phyloP scores from a whole-genome alignment of 1,140 invertebrate species.

The Sminthurinus signatus region DNA sequence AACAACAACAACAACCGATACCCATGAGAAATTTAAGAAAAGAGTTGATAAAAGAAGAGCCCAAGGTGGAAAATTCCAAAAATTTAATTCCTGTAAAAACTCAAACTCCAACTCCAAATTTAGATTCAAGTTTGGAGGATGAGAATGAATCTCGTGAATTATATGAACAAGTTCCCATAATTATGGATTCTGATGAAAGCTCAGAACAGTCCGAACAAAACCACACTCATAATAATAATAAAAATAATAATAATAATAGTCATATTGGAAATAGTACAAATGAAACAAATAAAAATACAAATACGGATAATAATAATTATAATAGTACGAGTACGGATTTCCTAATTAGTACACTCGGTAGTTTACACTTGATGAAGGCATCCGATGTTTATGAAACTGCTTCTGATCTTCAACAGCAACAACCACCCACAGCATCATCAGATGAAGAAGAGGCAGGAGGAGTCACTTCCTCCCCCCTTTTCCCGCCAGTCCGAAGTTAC shows the following conservation, averaged over 20 bases:
- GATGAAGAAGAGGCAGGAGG: neutral
- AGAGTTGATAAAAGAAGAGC: slow-evolving; percentile 1
- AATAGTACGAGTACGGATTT: slow-evolving; percentile 29
- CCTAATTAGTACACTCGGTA: slow-evolving; percentile 33
- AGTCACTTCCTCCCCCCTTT: slow-evolving; percentile 18
- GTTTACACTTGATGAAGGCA: slow-evolving; percentile 35
- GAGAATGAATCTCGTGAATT: neutral
- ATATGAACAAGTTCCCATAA: slow-evolving; percentile 3
- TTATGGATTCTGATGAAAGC: neutral
- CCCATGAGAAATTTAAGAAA: slow-evolving; percentile 11
- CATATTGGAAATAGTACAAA: no score
- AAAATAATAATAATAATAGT: no score
- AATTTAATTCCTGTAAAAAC: no score
- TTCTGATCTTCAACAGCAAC: neutral
- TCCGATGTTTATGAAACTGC: neutral
- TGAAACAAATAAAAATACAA: neutral
- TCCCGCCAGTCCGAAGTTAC: slow-evolving; percentile 38
- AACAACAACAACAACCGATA: slow-evolving; percentile 11
- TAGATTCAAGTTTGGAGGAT: no score
- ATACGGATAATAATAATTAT: slow-evolving; percentile 2
- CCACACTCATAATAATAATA: no score
- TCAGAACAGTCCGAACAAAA: no score
- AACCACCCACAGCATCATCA: neutral
- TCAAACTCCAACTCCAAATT: neutral
- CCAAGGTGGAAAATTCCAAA: no score